Percentiles rank a stretch among this genome's conserved stretches.
phyloP scores from a whole-genome alignment of 2,888 invertebrate species.

The Apodemia mormo region DNA sequence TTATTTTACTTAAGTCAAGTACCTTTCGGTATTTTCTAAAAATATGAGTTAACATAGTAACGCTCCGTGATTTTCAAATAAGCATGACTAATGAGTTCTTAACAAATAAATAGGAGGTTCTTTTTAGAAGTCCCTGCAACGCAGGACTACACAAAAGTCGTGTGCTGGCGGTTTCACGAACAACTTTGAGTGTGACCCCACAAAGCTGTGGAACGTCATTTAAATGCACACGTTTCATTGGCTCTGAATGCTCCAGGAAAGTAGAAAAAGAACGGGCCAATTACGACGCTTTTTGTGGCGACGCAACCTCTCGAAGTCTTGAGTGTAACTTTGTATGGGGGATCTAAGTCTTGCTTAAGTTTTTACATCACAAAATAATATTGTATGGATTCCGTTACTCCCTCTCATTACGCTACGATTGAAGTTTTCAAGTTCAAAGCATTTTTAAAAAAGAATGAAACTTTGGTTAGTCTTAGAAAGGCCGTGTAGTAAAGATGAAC shows the following conservation, averaged over 20 bases:
- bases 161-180: constrained; percentile 70
- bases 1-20: background rate
- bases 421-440: background rate
- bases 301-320: constrained; percentile 74
- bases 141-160: constrained; percentile 68
- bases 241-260: constrained; percentile 80
- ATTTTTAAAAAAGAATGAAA: background rate
- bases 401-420: background rate
- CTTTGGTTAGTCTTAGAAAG: background rate
- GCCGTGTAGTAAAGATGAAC: too few relatives aligned
- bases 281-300: constrained; percentile 77
- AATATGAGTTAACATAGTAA: constrained; percentile 38
- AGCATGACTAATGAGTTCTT: constrained; percentile 74
- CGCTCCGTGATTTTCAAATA: constrained; percentile 58
- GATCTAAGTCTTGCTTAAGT: constrained; percentile 43
- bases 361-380: constrained; percentile 9
- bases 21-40: background rate
- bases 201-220: constrained; percentile 80
- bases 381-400: constrained; percentile 12
- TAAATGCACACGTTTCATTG: constrained; percentile 83
- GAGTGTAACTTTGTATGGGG: constrained; percentile 75
- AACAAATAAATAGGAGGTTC: constrained; percentile 67
- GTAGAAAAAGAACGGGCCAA: constrained; percentile 81
- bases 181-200: constrained; percentile 78
- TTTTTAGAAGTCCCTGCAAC: constrained; percentile 62